A percentile compares a stretch with the other conserved stretches of the same genome.
phyloP scores from a whole-genome alignment of 2,113 vertebrate genomes.

The Hippocampus comes region DNA sequence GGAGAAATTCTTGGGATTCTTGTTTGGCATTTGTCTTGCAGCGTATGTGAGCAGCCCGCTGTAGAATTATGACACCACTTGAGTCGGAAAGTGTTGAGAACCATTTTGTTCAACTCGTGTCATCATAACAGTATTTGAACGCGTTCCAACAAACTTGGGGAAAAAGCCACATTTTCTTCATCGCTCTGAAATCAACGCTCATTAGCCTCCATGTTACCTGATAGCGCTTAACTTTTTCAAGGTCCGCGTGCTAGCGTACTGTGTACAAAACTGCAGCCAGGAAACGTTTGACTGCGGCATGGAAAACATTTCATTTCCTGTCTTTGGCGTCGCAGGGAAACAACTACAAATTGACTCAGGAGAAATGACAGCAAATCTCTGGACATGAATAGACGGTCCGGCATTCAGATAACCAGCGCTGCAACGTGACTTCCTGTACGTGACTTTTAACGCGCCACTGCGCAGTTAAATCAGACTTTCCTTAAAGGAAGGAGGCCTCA shows the following conservation, averaged over 20 bases:
- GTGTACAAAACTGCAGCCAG: conserved; percentile 28
- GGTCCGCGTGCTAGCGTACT: neutral
- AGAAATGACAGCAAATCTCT: neutral
- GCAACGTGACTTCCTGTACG: neutral
- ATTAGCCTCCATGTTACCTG: neutral
- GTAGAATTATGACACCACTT: neutral
- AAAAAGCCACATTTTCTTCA: neutral
- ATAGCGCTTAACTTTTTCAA: neutral
- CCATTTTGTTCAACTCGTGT: neutral
- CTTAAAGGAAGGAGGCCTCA: neutral
- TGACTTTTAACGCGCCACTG: neutral
- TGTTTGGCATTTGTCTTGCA: conserved; percentile 45
- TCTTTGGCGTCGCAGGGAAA: conserved; percentile 22
- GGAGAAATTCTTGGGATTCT: conserved; percentile 68
- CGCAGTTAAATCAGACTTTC: neutral
- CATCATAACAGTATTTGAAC: neutral
- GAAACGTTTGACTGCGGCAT: conserved; percentile 41
- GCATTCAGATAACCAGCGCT: neutral
- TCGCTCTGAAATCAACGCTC: neutral
- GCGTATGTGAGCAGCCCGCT: neutral
- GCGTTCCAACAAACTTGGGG: neutral
- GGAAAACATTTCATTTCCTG: conserved; percentile 57
- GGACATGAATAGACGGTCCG: neutral
- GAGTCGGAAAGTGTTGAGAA: neutral
- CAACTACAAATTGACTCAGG: conserved; percentile 3